phyloP scores from a whole-genome alignment of 2,888 invertebrate species.

The Carabus problematicus region DNA sequence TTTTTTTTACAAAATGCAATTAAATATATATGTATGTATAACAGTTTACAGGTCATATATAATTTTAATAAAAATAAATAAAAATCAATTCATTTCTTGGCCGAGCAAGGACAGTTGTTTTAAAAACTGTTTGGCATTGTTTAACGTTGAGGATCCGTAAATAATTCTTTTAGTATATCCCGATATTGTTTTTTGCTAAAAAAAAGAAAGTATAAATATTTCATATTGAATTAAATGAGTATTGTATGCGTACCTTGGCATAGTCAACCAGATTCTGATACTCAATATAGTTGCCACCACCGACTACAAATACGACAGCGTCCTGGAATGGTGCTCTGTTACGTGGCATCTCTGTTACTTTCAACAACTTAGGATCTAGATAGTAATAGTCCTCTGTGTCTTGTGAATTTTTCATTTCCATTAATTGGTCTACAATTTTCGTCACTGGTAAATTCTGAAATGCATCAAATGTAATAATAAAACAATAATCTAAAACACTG shows the following conservation, averaged over 20 bases:
- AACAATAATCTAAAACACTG: slow-evolving; percentile 9
- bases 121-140: slow-evolving; percentile 93
- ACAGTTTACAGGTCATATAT: slow-evolving; percentile 17
- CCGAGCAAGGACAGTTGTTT: slow-evolving; percentile 86
- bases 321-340: slow-evolving; percentile 79
- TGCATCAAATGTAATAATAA: slow-evolving; percentile 28
- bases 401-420: slow-evolving; percentile 79
- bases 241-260: slow-evolving; percentile 70
- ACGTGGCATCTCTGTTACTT: slow-evolving; percentile 71
- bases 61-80: slow-evolving; percentile 14
- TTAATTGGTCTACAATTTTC: slow-evolving; percentile 87
- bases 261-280: slow-evolving; percentile 98
- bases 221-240: slow-evolving; percentile 16
- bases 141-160: slow-evolving; percentile 94
- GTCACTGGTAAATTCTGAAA: slow-evolving; percentile 91
- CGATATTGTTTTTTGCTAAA: slow-evolving; percentile 75
- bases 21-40: slow-evolving; percentile 18
- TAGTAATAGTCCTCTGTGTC: slow-evolving; percentile 90
- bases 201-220: slow-evolving; percentile 48
- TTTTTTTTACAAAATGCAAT: slow-evolving; percentile 21
- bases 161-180: slow-evolving; percentile 81
- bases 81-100: slow-evolving; percentile 65
- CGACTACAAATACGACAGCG: slow-evolving; percentile 89
- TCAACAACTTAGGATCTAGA: slow-evolving; percentile 93
- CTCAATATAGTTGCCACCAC: slow-evolving; percentile 98